These are phyloP conservation scores for Scotopteryx bipunctaria DNA, from an alignment of 2,888 invertebrate species.

Conservation along the genomic window DNA sequence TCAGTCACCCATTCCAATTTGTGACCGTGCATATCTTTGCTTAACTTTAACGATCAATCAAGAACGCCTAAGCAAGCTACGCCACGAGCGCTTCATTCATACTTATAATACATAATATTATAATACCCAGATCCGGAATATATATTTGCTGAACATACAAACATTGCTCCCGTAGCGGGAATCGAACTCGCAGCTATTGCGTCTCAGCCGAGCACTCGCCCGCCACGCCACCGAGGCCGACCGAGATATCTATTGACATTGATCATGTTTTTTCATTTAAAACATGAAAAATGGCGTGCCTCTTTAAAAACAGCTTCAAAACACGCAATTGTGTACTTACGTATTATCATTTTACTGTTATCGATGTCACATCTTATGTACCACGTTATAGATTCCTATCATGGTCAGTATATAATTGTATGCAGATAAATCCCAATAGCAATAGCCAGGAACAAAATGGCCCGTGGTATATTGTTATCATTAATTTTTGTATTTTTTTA, in stretches of 20 bases:
- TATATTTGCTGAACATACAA: too few species aligned
- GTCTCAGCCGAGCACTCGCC: too few species aligned
- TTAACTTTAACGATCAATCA: too few species aligned
- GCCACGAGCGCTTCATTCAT: too few species aligned
- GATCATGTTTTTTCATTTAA: conserved; percentile 16
- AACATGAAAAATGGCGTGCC: conserved; percentile 33
- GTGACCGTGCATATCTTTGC: too few species aligned
- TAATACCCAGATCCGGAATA: too few species aligned
- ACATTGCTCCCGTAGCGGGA: too few species aligned
- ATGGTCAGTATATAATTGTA: conserved; percentile 45
- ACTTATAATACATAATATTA: too few species aligned
- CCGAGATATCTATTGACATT: not conserved
- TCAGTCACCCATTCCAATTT: too few species aligned
- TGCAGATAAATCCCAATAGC: conserved; percentile 8
- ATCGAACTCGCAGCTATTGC: too few species aligned
- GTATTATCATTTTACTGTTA: too few species aligned
- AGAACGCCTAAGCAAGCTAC: too few species aligned
- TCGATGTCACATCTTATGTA: conserved; percentile 32
- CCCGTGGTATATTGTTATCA: conserved; percentile 4
- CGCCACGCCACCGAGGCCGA: not conserved
- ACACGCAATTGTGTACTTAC: conserved; percentile 26
- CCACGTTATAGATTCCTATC: conserved; percentile 52
- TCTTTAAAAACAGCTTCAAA: conserved; percentile 20
- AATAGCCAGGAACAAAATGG: conserved; percentile 14
- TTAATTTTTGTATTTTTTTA: conserved; percentile 11